Evolutionary conservation across 2,113 vertebrate genomes (phyloP), one percentile per base, ranked within the genome.

Genomic region (Rhinoptilus africanus): DNA sequence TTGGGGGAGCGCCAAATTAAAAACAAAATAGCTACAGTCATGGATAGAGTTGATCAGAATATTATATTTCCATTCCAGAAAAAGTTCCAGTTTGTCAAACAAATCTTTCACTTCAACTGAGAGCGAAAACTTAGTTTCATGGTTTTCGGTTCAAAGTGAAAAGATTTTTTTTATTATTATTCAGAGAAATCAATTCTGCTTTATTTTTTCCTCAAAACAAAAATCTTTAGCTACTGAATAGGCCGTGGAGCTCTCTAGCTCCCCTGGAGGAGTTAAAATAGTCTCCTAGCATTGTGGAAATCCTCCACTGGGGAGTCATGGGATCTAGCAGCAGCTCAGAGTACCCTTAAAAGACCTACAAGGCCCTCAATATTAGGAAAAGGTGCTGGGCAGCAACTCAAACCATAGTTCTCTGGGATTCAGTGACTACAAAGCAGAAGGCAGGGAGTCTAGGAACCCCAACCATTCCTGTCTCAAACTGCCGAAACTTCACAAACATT

Each of bases 211-310:
- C 28, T 14, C 11, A 35, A 43, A 68, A 66, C 8, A 51, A 28
- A 67, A 75, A 45, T 3, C 23, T 5, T 20, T 14, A 12, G 4
- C 22, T 11, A 37, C 2, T 26, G 41, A 60, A 56, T 30, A 10
- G 3, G 6, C 7, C 2, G 6, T n/a, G 10, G 14, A 47, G 47
- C 47, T 43, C 8, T 28, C 8, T 67, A 32, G 2, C 12, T 87
- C 10, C 17, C 24, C 11, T 19, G 17, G 35, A 63, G 35, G 10
- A 87, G 4, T 35, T 76, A 59, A 68, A 68, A 76, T 7, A 39
- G 3, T n/a, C 5, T 79, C 13, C 27, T 4, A 1, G 1, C 18
- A 12, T 35, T 32, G 4, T 50, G 32, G 21, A 39, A 34, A 21
- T 62, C 37, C 26, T 62, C 19, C 20, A 32, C 27, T n/a, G 10